Conservation (phyloP, 2,113 vertebrate species). For the Phalacrocorax aristotelis region DNA sequence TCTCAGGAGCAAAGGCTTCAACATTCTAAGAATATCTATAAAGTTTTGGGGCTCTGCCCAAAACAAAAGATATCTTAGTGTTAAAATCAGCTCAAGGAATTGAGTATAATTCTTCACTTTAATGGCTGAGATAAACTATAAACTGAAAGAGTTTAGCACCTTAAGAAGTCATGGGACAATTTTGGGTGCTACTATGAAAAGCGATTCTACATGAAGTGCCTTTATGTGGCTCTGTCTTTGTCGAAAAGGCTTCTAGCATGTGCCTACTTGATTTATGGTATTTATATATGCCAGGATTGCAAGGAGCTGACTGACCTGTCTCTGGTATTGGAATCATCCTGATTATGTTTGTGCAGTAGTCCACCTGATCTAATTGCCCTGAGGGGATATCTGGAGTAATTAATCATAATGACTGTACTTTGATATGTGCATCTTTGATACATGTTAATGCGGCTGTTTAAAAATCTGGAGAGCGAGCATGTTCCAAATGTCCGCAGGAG, state of each 20-base stretch:
- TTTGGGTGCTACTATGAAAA: neutral
- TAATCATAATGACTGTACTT: slow-evolving; percentile 20
- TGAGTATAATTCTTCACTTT: neutral
- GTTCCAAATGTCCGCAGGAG: neutral
- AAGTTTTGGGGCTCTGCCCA: neutral
- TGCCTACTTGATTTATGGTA: neutral
- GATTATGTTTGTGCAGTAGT: neutral
- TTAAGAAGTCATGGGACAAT: neutral
- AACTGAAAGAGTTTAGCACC: neutral
- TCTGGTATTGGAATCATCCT: slow-evolving; percentile 8
- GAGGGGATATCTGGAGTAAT: neutral
- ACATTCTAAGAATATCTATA: neutral
- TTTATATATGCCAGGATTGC: neutral
- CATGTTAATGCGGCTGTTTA: neutral
- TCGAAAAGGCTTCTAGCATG: neutral
- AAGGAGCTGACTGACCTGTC: neutral
- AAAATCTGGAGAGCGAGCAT: neutral
- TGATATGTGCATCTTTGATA: neutral
- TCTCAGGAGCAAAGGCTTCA: neutral
- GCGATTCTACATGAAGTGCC: neutral
- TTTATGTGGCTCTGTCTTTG: neutral
- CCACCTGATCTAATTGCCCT: neutral
- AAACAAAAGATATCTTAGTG: neutral
- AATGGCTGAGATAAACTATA: neutral
- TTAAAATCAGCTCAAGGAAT: neutral